These are phyloP conservation scores for Pelodiscus sinensis DNA, from an alignment of 2,113 vertebrate species.

Conservation along the genomic window DNA sequence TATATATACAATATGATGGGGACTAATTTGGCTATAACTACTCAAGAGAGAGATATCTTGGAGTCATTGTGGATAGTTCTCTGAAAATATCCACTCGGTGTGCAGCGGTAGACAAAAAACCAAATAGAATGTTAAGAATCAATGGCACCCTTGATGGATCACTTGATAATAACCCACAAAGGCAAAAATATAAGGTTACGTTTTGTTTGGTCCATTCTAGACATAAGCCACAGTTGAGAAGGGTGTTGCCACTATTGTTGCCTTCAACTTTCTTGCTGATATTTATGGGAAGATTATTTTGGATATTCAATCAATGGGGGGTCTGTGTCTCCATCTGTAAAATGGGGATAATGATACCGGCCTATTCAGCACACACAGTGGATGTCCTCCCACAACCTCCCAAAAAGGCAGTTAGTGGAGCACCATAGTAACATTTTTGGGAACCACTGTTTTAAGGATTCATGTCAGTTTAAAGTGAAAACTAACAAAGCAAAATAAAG, in stretches of 20 bases:
- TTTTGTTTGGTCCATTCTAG: neutral
- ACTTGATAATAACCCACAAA: neutral
- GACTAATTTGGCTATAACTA: too few relatives aligned
- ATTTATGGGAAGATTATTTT: neutral
- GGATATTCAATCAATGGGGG: neutral
- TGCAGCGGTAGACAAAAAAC: too few relatives aligned
- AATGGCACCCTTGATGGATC: too few relatives aligned
- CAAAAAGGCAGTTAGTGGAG: neutral
- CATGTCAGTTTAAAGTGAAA: neutral
- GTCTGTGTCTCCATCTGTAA: neutral
- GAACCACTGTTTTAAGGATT: neutral
- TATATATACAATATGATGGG: too few relatives aligned
- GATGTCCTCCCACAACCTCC: too few relatives aligned
- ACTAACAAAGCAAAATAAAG: neutral
- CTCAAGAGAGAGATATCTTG: too few relatives aligned
- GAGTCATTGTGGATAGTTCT: too few relatives aligned
- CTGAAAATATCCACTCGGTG: too few relatives aligned
- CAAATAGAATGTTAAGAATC: too few relatives aligned
- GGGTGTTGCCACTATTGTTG: neutral
- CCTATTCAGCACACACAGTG: too few relatives aligned
- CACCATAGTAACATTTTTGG: neutral
- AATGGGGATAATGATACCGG: neutral
- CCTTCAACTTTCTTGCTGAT: neutral
- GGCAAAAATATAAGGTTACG: neutral
- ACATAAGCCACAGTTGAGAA: neutral